Base-by-base conservation (phyloP, 2,797 vertebrate species). In the Argyrosomus regius region DNA sequence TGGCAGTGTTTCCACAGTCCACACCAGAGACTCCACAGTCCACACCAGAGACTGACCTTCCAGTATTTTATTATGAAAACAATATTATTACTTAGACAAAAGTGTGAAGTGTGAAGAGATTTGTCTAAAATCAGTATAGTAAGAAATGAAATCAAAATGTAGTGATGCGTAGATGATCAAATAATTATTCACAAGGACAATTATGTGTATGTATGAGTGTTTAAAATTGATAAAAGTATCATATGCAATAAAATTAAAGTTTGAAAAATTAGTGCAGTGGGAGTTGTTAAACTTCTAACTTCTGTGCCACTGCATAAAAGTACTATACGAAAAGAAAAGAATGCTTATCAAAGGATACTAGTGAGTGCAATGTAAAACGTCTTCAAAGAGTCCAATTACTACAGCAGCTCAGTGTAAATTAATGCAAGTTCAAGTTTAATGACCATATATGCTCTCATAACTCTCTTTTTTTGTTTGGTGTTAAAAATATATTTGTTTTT, bases 341-440 rank as follows among this genome's bases (percentile, higher is more conserved):
- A 60, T 24, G 45, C 53, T 74, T 62, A 77, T 84, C 49, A 72
- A 70, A 69, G 54, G 77, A 50, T 70, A 65, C 54, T 66, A 62
- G 57, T 2, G 3, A 60, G 35, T 72, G 13, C 52, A 18, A 62
- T 53, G 49, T 64, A 56, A 70, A 79, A 79, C 71, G 53, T 62
- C 54, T 79, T 74, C 31, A 76, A 62, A 48, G 50, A 59, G 18
- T 72, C 73, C 24, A 72, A 31, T 72, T 72, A 65, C 59, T 35
- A 24, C 56, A 24, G n/a, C 39, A 54, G 46, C 11, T 63, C 54
- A 57, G 59, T 53, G 70, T 68, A 76, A 60, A 73, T 31, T 54
- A 65, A 54, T 63, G 52, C 71, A 73, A 64, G 69, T 68, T 69
- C 46, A 77, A 31, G 43, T 50, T 64, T 76, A 74, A 80, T 64